Evolutionary conservation across 2,113 vertebrate species (phyloP), one percentile per base, ranked within the genome.

Genomic region (Tachysurus fulvidraco): DNA sequence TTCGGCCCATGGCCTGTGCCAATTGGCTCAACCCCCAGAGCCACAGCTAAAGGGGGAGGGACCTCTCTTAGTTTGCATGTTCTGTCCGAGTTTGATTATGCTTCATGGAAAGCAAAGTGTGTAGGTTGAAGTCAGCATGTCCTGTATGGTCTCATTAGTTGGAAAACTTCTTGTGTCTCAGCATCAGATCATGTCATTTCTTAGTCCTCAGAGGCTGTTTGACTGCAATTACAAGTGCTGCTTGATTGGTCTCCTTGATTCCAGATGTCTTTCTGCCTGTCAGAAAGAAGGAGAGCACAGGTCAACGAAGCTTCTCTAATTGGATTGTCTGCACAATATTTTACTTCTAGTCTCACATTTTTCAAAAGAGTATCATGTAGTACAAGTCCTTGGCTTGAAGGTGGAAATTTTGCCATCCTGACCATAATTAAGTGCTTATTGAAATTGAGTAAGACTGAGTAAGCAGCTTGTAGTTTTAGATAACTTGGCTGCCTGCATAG

Each of bases 11-110:
- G 80, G 83, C 94, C 92, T 92, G 83, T 85, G 54, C 89, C 88
- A 86, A 83, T 86, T 77, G 86, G 85, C 91, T 95, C 94, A 95
- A 94, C 95, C 94, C 94, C 94, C 95, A 2, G 94, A 92, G 93
- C 86, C 52, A 36, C 94, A 94, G 94, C 93, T 92, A 91, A 92
- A 93, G 59, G 69, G 87, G 86, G 82, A 80, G 84, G 85, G 87
- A 89, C 86, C 86, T 78, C 86, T 80, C 28, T 81, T 78, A 87
- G 91, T 89, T 94, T 94, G 93, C 89, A 88, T 88, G 36, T 83
- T 80, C 77, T 71, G 74, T 80, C 30, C 69, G 36, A 54, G 44
- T 6, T 62, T 85, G 65, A 52, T 80, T 79, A 74, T 81, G 67
- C 44, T 81, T 80, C 50, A 76, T 83, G 60, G 52, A 55, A 85